Evolutionary conservation across 2,888 invertebrate genomes (phyloP), one percentile per base, ranked within the genome.

Genomic region (Chorisops tibialis): DNA sequence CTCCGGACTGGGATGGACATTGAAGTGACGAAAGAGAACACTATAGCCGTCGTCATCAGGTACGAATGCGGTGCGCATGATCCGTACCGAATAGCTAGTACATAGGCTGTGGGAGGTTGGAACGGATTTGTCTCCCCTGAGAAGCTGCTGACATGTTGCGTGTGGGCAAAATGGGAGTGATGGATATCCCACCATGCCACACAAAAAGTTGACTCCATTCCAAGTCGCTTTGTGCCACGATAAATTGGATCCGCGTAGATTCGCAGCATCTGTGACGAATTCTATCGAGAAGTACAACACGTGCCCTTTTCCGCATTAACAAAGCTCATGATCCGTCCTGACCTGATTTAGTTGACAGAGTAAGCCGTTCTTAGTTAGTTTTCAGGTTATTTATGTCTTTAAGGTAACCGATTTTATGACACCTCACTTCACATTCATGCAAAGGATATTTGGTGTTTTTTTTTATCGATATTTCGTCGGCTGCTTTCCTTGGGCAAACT

Each of bases 181-280:
- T 4, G 6, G 22, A 22, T 22, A 22, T 35, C 37, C n/a, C 50
- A 14, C 37, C 35, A 14, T 19, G 22, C 21, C n/a, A 1, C 19
- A 9, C 7, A 12, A 7, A 12, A 12, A 11, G 30, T 16, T 18
- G 35, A 16, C 35, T 35, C 12, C 30, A 14, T 16, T 35, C 14
- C 30, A 50, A 50, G 37, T 11, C 30, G 30, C 43, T 56, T 35
- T 45, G 43, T 43, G 45, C 43, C 56, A 56, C 43, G 43, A 30
- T 45, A 30, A 56, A 43, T 56, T 56, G 21, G 24, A 56, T 56
- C n/a, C 56, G 56, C 22, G 39, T 56, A 56, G 56, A 56, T 56
- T 56, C 22, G 43, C 56, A 56, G 18, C 56, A 56, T 56, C 56
- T 56, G 56, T 45, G 45, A 35, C 24, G 35, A 35, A 43, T 54